These are phyloP conservation scores for Origma solitaria DNA, from an alignment of 2,113 vertebrate genomes.

Conservation along the genomic window DNA sequence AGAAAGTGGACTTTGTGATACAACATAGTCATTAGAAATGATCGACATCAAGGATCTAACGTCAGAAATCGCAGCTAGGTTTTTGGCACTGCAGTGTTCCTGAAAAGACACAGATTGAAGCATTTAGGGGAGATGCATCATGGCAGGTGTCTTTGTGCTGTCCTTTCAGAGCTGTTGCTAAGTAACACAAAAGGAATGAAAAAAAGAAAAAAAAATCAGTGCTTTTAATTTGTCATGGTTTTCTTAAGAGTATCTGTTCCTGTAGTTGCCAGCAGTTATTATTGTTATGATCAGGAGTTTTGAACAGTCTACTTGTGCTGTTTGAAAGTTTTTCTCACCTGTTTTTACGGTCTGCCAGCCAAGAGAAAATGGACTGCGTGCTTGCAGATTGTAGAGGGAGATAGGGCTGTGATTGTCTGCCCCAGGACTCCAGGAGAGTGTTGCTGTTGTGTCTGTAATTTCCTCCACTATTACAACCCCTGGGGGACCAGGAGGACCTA, in stretches of 20 bases:
- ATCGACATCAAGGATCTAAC: not conserved
- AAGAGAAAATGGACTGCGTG: conserved; percentile 93
- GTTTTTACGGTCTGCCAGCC: conserved; percentile 96
- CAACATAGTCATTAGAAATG: not conserved
- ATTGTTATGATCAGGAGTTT: not conserved
- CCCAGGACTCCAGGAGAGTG: conserved; percentile 90
- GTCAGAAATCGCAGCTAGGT: not conserved
- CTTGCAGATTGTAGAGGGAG: conserved; percentile 90
- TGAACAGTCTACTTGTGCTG: not conserved
- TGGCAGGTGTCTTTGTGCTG: not conserved
- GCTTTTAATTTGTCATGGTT: not conserved
- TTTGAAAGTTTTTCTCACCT: conserved; percentile 74
- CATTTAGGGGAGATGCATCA: not conserved
- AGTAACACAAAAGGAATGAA: not conserved
- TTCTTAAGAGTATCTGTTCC: not conserved
- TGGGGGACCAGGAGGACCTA: conserved; percentile 94
- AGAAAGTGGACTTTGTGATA: not conserved
- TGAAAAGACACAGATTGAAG: conserved; percentile 9
- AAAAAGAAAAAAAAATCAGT: not conserved
- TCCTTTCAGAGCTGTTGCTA: conserved; percentile 32
- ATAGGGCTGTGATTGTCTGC: conserved; percentile 96
- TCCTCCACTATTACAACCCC: conserved; percentile 96
- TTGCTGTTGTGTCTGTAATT: conserved; percentile 90
- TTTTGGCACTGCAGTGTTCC: not conserved
- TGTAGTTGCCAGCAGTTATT: not conserved